phyloP scores from a whole-genome alignment of 2,888 invertebrate genomes.

The Gasteruption jaculator region DNA sequence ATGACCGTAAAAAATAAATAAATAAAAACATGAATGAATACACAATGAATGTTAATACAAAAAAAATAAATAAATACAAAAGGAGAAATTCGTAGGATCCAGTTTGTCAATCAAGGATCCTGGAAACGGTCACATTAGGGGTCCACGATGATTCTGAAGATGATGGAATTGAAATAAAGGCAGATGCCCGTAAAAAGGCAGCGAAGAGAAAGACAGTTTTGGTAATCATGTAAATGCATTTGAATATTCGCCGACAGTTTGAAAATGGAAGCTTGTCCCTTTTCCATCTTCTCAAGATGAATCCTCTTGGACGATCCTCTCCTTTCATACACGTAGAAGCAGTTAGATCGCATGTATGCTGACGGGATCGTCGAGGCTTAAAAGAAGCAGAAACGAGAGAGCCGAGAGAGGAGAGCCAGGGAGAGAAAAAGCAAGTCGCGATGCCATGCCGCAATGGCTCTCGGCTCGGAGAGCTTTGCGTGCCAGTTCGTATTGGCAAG shows the following conservation, averaged over 20 bases:
- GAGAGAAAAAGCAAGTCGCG: neutral
- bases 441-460: constrained; percentile 23
- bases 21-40: too few relatives aligned
- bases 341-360: constrained; percentile 32
- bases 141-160: too few relatives aligned
- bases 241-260: too few relatives aligned
- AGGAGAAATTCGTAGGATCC: too few relatives aligned
- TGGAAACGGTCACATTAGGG: too few relatives aligned
- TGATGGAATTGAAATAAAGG: too few relatives aligned
- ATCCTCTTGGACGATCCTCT: constrained; percentile 23
- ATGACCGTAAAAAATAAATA: too few relatives aligned
- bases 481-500: constrained; percentile 42
- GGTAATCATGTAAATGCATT: too few relatives aligned
- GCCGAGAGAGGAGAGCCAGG: neutral
- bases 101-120: too few relatives aligned
- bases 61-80: too few relatives aligned
- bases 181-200: constrained; percentile 40
- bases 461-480: constrained; percentile 41
- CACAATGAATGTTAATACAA: too few relatives aligned
- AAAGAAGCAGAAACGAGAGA: constrained; percentile 24
- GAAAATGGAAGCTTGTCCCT: neutral
- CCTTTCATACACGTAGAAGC: constrained; percentile 18
- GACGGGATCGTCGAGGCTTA: constrained; percentile 36
- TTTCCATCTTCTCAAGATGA: constrained; percentile 17
- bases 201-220: constrained; percentile 40